These are phyloP conservation scores for Archips xylosteana DNA, from an alignment of 2,888 invertebrate genomes.

Conservation along the genomic window DNA sequence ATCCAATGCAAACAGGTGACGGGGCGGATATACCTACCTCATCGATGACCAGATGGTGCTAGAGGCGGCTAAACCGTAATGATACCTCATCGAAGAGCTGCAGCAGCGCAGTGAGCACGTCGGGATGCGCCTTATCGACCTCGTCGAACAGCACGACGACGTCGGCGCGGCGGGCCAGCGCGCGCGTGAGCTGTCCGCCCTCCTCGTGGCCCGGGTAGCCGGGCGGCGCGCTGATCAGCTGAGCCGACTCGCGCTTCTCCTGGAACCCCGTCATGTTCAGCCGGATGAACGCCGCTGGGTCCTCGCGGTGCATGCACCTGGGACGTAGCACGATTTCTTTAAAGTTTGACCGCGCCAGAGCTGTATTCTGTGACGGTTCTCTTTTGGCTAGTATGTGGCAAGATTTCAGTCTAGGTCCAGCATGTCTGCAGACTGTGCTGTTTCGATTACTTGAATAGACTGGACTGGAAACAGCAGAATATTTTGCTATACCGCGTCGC, in stretches of 20 bases:
- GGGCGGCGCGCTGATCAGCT: conserved; percentile 97
- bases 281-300: conserved; percentile 92
- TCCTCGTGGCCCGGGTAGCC: conserved; percentile 96
- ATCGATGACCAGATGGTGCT: no score
- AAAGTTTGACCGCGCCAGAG: no score
- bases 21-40: no score
- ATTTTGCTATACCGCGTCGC: no score
- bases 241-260: conserved; percentile 94
- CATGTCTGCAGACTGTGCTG: no score
- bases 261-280: conserved; percentile 98
- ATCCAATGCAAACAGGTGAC: no score
- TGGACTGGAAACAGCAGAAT: no score
- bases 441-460: no score
- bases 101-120: conserved; percentile 94
- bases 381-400: no score
- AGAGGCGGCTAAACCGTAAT: no score
- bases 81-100: conserved; percentile 92
- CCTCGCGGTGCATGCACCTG: conserved; percentile 92
- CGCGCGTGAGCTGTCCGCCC: conserved; percentile 94
- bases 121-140: conserved; percentile 97
- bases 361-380: no score
- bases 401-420: no score
- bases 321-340: not conserved
- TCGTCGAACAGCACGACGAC: conserved; percentile 97
- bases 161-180: conserved; percentile 88